Base-by-base conservation (phyloP, 2,888 invertebrate species). In the Tenthredo amoena region DNA sequence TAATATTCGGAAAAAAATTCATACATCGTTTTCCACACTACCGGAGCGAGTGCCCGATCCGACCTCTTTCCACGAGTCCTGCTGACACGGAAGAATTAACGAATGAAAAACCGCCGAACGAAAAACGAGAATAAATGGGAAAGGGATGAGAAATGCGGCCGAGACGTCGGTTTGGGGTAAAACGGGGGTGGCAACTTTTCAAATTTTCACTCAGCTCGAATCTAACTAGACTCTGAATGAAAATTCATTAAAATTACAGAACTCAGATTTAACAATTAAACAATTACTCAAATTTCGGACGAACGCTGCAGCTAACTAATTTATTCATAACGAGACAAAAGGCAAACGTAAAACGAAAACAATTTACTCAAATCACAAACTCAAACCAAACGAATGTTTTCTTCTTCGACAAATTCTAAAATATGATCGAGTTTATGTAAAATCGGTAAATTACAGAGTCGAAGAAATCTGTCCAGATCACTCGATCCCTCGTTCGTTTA, bases 81-180 rank as follows among this genome's bases (percentile, higher is more conserved):
- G 81, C 81, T n/a, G 58, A 81, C 81, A 81, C 81, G 81, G 62
- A 81, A 81, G 37, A 81, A 81, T 81, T 81, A 81, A 62, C 81
- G 81, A 81, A 81, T 81, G 62, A 81, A 79, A 77, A 81, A 81
- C 40, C 81, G 81, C 37, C 62, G 40, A 81, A 81, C 62, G 62
- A 58, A 62, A 62, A 58, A 62, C 40, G 58, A 40, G 34, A 81
- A 81, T 81, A 62, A 81, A 81, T 40, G 58, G 58, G 12, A 62
- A 37, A 62, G 81, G 81, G 81, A 40, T 81, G 81, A 81, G 81
- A 58, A 81, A 81, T 81, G 81, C 12, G 81, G 21, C 26, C 81
- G 81, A 62, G 62, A 62, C 15, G 43, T 15, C 21, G 21, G 62
- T 62, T 15, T 12, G 58, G 40, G 37, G 62, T 12, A 31, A 81